phyloP scores from a whole-genome alignment of 2,113 vertebrate species.

The Leptocoma aspasia region DNA sequence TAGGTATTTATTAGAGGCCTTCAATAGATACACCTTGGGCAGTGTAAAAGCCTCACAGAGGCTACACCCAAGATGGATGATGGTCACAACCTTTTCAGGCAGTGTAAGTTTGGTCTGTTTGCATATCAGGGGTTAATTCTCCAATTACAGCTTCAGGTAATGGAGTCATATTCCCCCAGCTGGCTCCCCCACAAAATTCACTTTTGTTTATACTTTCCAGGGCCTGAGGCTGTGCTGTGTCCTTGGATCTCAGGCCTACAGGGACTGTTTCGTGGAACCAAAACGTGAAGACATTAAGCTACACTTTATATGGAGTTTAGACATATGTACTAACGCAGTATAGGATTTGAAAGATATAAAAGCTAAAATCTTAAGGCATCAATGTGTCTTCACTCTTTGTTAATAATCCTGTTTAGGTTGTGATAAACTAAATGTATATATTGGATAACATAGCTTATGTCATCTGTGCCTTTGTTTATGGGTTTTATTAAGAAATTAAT shows the following conservation, averaged over 20 bases:
- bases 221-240: neutral
- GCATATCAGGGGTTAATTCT: neutral
- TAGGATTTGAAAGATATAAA: neutral
- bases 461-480: neutral
- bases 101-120: neutral
- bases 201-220: neutral
- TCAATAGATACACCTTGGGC: neutral
- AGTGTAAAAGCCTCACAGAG: neutral
- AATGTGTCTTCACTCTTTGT: neutral
- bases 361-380: neutral
- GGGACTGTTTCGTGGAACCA: neutral
- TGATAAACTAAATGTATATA: neutral
- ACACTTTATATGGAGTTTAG: neutral
- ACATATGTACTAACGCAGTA: neutral
- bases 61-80: neutral
- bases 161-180: neutral
- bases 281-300: neutral
- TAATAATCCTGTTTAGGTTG: neutral
- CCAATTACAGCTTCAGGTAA: neutral
- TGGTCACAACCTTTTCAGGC: neutral
- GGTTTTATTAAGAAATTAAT: neutral
- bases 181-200: neutral
- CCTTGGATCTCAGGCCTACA: neutral
- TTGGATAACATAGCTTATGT: neutral
- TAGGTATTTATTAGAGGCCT: neutral